These are phyloP conservation scores for Galemys pyrenaicus DNA, from an alignment of 2,113 vertebrate genomes.

Conservation along the genomic window DNA sequence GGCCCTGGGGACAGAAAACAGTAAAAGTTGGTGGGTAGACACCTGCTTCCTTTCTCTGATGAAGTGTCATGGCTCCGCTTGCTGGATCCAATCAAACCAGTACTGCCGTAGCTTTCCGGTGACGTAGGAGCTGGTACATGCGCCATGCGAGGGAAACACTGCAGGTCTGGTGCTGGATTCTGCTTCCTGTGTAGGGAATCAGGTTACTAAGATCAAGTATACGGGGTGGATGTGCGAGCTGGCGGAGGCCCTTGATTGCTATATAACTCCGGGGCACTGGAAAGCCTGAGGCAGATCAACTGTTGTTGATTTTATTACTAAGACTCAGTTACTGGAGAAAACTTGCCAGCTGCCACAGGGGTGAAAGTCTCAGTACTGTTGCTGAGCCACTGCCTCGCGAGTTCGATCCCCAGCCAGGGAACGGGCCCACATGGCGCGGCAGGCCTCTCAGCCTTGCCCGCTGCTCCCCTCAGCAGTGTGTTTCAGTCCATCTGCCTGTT, in stretches of 20 bases:
- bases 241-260: not conserved
- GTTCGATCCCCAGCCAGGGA: too few species aligned
- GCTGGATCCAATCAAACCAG: constrained; percentile 75
- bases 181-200: not conserved
- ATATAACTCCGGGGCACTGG: not conserved
- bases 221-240: not conserved
- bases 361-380: too few species aligned
- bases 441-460: too few species aligned
- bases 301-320: too few species aligned
- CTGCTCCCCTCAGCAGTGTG: too few species aligned
- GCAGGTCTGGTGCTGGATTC: not conserved
- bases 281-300: not conserved
- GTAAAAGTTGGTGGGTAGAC: constrained; percentile 52
- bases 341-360: not conserved
- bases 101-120: constrained; percentile 71
- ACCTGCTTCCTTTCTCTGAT: constrained; percentile 82
- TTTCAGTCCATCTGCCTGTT: too few species aligned
- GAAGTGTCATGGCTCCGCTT: constrained; percentile 73
- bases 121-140: not conserved
- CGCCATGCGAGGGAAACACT: constrained; percentile 47
- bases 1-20: constrained; percentile 65
- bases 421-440: too few species aligned
- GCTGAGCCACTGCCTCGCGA: too few species aligned
- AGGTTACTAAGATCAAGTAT: not conserved
- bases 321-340: not conserved